phyloP scores from a whole-genome alignment of 2,113 vertebrate species.

The Tragelaphus scriptus region DNA sequence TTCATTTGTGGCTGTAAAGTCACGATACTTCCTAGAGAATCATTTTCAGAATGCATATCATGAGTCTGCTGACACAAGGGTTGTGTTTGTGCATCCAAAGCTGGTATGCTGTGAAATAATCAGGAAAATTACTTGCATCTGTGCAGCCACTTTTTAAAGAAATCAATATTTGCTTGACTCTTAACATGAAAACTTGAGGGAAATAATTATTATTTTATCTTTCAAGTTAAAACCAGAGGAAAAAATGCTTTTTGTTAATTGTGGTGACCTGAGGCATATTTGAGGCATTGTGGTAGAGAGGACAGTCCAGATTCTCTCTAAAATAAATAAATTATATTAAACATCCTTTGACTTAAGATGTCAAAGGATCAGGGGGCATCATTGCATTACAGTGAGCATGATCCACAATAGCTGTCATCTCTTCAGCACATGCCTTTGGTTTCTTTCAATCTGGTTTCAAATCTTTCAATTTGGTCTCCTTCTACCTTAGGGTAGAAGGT shows the following conservation, averaged over 20 bases:
- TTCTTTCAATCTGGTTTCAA: not conserved
- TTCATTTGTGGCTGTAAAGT: accelerated
- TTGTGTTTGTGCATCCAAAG: not conserved
- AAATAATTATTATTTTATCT: not conserved
- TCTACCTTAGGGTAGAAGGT: not conserved
- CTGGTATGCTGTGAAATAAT: not conserved
- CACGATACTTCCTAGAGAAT: not conserved
- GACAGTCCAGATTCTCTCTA: not conserved
- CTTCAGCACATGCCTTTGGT: not conserved
- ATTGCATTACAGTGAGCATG: not conserved
- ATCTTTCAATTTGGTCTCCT: too few relatives aligned
- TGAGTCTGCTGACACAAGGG: not conserved
- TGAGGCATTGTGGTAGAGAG: not conserved
- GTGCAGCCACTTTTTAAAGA: not conserved
- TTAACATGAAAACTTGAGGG: not conserved
- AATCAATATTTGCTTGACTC: not conserved
- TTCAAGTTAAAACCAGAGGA: not conserved
- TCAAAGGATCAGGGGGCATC: not conserved
- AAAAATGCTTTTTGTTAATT: not conserved
- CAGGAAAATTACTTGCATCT: not conserved
- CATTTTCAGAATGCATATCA: not conserved
- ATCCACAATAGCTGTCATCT: not conserved
- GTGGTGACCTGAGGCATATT: not conserved
- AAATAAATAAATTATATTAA: not conserved
- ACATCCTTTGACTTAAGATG: not conserved